Conservation (phyloP, 2,888 invertebrate species). For the Macrophya annulata region DNA sequence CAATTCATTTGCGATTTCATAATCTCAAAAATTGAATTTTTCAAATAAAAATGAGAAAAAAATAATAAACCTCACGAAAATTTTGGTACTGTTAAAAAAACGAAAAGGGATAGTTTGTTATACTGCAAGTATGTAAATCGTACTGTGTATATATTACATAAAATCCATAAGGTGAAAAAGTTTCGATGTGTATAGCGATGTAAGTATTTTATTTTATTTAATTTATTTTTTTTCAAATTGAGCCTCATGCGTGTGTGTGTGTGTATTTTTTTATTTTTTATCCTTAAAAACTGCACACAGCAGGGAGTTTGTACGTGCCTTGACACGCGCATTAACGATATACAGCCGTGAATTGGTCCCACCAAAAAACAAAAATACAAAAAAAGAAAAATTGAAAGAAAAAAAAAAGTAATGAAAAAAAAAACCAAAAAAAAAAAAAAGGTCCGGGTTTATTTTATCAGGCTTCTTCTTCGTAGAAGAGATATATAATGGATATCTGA, state of each 20-base stretch:
- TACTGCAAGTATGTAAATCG: no score
- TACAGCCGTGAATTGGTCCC: constrained; percentile 46
- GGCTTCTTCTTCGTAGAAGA: constrained; percentile 41
- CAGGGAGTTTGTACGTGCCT: constrained; percentile 40
- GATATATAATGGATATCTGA: constrained; percentile 43
- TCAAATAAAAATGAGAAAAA: neutral
- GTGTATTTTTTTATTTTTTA: neutral
- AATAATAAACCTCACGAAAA: no score
- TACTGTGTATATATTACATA: no score
- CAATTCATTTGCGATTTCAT: no score
- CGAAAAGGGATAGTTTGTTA: no score
- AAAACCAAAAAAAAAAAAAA: neutral
- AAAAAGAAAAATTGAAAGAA: neutral
- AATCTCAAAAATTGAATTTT: neutral
- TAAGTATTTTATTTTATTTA: no score
- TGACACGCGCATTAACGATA: constrained; percentile 50
- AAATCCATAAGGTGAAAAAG: no score
- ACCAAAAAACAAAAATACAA: neutral
- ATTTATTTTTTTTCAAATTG: neutral
- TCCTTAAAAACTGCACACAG: constrained; percentile 28
- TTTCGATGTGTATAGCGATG: no score
- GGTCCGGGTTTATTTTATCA: constrained; percentile 42
- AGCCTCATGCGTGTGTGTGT: neutral
- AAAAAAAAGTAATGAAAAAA: neutral
- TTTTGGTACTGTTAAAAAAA: no score